phyloP scores from a whole-genome alignment of 2,888 invertebrate genomes.

The Timandra comae region DNA sequence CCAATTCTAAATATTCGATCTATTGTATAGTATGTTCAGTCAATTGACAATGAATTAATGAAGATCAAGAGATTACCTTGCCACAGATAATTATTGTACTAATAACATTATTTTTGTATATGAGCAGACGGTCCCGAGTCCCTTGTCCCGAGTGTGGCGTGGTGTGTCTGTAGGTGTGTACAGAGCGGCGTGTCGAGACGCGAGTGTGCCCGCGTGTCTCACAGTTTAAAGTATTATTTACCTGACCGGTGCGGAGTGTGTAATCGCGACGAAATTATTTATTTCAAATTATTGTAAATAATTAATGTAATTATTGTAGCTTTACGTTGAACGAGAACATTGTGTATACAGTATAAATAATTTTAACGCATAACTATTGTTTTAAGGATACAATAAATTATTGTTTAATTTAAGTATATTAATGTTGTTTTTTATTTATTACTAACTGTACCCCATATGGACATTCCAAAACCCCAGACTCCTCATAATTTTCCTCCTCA shows the following conservation, averaged over 20 bases:
- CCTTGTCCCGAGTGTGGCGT: too few relatives aligned
- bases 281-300: conserved; percentile 58
- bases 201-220: too few relatives aligned
- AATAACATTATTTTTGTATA: conserved; percentile 40
- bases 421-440: conserved; percentile 16
- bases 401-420: conserved; percentile 57
- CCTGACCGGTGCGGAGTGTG: conserved; percentile 19
- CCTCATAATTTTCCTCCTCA: too few relatives aligned
- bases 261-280: conserved; percentile 27
- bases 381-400: conserved; percentile 71
- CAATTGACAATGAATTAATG: too few relatives aligned
- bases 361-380: conserved; percentile 57
- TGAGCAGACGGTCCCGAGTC: too few relatives aligned
- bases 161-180: too few relatives aligned
- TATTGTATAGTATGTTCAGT: too few relatives aligned
- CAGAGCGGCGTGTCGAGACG: too few relatives aligned
- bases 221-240: conserved; percentile 18
- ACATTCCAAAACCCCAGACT: too few relatives aligned
- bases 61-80: conserved; percentile 3
- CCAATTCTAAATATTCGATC: too few relatives aligned
- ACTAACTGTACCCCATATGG: too few relatives aligned
- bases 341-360: conserved; percentile 64
- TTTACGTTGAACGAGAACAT: conserved; percentile 42
- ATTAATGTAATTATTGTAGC: conserved; percentile 45
- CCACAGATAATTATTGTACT: conserved; percentile 29